phyloP scores from a whole-genome alignment of 2,888 invertebrate genomes.

The Thera obeliscata region DNA sequence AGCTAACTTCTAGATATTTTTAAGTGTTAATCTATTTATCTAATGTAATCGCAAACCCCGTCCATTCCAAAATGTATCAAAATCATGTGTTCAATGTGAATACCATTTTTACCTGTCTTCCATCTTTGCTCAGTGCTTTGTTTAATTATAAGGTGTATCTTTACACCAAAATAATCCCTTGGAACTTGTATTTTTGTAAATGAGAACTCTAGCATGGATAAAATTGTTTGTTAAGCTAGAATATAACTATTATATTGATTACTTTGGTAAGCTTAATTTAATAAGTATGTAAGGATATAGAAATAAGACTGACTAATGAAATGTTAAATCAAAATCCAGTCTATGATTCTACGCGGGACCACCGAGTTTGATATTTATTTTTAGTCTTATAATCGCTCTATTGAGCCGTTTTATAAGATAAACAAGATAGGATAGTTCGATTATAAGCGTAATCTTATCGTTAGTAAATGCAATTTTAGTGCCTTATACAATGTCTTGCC shows the following conservation, averaged over 20 bases:
- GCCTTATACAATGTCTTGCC: conserved; percentile 74
- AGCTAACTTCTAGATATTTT: conserved; percentile 3
- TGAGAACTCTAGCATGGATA: not conserved
- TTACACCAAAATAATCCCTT: too few species aligned
- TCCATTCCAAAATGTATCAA: conserved; percentile 34
- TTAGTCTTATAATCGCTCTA: conserved; percentile 20
- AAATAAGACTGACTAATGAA: conserved; percentile 35
- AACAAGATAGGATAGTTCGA: not conserved
- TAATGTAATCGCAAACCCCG: conserved; percentile 17
- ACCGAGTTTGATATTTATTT: conserved; percentile 53
- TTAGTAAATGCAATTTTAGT: conserved; percentile 45
- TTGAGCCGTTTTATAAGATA: conserved; percentile 19
- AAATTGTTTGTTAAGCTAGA: not conserved
- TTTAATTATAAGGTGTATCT: conserved; percentile 1
- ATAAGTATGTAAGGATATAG: conserved; percentile 8
- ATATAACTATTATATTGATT: not conserved
- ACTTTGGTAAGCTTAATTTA: conserved; percentile 6
- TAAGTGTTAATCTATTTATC: not conserved
- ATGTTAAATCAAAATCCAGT: conserved; percentile 24
- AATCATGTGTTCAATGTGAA: conserved; percentile 13
- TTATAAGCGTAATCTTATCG: conserved; percentile 6
- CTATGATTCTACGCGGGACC: conserved; percentile 54
- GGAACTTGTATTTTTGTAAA: not conserved
- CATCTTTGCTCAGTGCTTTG: conserved; percentile 12
- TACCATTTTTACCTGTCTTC: conserved; percentile 22